phyloP scores from a whole-genome alignment of 2,797 vertebrate species.

The Orientallactaga sibirica region DNA sequence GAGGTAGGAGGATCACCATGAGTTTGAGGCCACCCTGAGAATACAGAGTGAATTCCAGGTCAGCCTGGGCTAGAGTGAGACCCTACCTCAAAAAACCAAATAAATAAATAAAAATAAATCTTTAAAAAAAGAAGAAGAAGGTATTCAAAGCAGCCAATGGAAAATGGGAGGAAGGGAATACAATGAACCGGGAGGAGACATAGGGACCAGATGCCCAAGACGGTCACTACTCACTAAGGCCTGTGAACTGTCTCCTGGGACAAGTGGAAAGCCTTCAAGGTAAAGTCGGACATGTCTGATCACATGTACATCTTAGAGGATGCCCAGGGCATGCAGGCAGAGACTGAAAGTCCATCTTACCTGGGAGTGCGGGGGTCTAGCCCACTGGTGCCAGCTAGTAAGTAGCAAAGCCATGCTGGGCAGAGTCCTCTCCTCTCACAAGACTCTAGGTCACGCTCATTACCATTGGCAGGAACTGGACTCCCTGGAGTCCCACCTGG shows the following conservation, averaged over 20 bases:
- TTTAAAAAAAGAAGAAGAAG: neutral
- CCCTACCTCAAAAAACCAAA: too few species aligned
- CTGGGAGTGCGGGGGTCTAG: neutral
- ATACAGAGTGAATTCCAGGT: too few species aligned
- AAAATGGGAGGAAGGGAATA: neutral
- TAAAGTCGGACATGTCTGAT: neutral
- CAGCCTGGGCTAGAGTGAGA: too few species aligned
- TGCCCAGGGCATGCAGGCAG: neutral
- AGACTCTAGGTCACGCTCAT: neutral
- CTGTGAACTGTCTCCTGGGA: neutral
- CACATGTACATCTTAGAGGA: neutral
- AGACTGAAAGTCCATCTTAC: neutral
- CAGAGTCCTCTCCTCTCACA: neutral
- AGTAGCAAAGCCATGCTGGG: rapidly evolving
- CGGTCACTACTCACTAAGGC: neutral
- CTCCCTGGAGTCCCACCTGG: neutral
- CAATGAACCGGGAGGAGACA: neutral
- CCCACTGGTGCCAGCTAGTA: neutral
- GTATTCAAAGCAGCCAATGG: neutral
- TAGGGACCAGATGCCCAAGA: neutral
- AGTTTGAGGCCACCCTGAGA: too few species aligned
- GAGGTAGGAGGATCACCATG: too few species aligned
- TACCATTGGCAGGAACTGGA: neutral
- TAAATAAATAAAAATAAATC: too few species aligned
- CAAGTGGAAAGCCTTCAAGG: neutral